These are phyloP conservation scores for Macropis europaea DNA, from an alignment of 2,888 invertebrate genomes.

Conservation along the genomic window DNA sequence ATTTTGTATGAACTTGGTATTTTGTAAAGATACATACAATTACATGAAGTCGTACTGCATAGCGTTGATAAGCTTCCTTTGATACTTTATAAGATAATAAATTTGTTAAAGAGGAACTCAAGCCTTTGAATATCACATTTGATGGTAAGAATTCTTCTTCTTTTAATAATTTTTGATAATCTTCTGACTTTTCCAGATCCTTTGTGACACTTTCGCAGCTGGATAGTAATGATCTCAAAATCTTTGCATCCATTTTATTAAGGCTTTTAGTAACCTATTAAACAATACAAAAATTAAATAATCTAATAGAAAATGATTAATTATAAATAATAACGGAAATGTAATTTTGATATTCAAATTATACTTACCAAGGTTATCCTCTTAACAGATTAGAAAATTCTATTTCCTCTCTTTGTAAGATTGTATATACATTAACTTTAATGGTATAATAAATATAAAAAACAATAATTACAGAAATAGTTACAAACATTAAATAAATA, in stretches of 20 bases:
- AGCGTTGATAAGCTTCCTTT: conserved; percentile 70
- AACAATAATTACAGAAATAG: not conserved
- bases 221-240: conserved; percentile 62
- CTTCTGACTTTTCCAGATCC: conserved; percentile 43
- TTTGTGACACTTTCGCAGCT: conserved; percentile 58
- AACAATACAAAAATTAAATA: not conserved
- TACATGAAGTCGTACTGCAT: conserved; percentile 67
- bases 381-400: not conserved
- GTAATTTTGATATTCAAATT: not conserved
- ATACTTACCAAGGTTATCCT: conserved; percentile 28
- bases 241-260: conserved; percentile 65
- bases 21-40: conserved; percentile 67
- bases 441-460: not conserved
- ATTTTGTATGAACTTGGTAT: not conserved
- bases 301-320: not conserved
- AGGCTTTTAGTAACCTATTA: not conserved
- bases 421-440: not conserved
- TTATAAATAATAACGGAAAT: not conserved
- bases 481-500: not conserved
- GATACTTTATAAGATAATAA: conserved; percentile 70
- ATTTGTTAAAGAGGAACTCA: conserved; percentile 66
- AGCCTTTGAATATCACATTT: conserved; percentile 49
- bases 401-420: not conserved
- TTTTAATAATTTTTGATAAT: conserved; percentile 40
- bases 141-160: conserved; percentile 61